These are phyloP conservation scores for Rhyacichthys aspro DNA, from an alignment of 2,797 vertebrate species.

Conservation along the genomic window DNA sequence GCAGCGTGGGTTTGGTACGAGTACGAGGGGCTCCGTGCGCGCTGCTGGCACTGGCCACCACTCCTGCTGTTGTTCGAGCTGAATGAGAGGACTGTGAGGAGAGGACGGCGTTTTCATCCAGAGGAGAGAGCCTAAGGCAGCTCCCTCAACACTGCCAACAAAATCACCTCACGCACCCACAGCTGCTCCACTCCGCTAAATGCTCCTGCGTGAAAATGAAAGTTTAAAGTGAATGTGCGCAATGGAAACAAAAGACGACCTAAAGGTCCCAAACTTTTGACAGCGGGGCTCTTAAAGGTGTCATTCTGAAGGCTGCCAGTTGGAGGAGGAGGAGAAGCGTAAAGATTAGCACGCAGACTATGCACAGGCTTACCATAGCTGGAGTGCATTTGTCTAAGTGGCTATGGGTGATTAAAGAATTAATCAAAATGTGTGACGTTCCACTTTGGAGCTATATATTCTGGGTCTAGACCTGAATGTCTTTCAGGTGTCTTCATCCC, in stretches of 20 bases:
- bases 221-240: background rate
- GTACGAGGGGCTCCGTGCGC: background rate
- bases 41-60: slow-evolving; percentile 1
- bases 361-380: background rate
- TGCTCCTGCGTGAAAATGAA: too few relatives aligned
- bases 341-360: slow-evolving; percentile 30
- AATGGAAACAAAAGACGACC: background rate
- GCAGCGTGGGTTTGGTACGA: background rate
- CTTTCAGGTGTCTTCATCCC: too few relatives aligned
- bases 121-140: background rate
- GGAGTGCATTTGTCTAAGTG: background rate
- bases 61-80: background rate
- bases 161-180: background rate
- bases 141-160: background rate
- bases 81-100: slow-evolving; percentile 7
- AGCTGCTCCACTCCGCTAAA: background rate
- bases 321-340: slow-evolving; percentile 71
- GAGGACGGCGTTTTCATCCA: slow-evolving; percentile 18
- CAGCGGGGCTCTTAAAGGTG: slow-evolving; percentile 42
- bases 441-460: background rate
- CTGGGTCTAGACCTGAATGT: too few relatives aligned
- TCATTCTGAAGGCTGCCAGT: slow-evolving; percentile 55
- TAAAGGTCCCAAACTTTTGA: slow-evolving; percentile 51
- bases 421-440: background rate
- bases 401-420: background rate